Conservation (phyloP, 2,113 vertebrate species). For the Uria lomvia region DNA sequence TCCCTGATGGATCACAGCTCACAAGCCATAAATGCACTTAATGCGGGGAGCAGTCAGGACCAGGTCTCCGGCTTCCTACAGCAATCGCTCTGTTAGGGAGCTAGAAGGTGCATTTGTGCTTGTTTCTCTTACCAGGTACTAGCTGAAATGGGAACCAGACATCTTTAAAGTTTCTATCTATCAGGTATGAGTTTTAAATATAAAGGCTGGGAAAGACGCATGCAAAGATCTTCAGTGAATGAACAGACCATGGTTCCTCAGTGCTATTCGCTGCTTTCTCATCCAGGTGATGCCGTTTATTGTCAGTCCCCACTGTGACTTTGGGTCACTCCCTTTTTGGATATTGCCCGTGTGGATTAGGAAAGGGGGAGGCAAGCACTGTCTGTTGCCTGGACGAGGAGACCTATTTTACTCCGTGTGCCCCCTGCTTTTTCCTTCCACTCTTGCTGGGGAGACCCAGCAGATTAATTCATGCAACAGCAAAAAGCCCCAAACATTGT, state of each 20-base stretch:
- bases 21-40: conserved; percentile 41
- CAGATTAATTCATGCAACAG: neutral
- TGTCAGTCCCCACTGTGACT: neutral
- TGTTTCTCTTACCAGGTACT: neutral
- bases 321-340: neutral
- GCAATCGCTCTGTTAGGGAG: neutral
- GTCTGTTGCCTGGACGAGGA: neutral
- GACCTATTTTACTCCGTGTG: neutral
- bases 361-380: neutral
- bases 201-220: neutral
- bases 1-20: conserved; percentile 47
- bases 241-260: neutral
- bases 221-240: neutral
- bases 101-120: neutral
- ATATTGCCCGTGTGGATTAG: neutral
- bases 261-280: neutral
- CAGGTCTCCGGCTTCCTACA: neutral
- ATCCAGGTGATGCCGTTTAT: neutral
- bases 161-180: neutral
- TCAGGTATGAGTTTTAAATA: neutral
- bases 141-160: neutral
- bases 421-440: neutral
- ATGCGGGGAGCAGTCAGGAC: neutral
- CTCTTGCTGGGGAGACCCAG: neutral
- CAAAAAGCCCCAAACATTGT: neutral